Percentiles rank a stretch among this genome's conserved stretches.
Evolutionary conservation across 2,113 vertebrate genomes (phyloP).

Genomic region (Scomber colias): DNA sequence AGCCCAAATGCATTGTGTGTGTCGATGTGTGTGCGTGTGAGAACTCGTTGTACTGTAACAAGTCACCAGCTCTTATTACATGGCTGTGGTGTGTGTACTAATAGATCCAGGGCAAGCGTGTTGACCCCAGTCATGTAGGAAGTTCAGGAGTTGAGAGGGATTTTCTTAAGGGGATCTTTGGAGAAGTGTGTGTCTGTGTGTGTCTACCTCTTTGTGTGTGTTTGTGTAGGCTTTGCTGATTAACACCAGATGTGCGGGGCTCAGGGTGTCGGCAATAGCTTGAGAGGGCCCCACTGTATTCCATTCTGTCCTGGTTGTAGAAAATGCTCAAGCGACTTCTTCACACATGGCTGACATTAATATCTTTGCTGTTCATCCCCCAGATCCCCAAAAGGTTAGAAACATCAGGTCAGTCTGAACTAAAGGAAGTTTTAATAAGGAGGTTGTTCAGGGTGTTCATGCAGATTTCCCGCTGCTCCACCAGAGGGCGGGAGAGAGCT

Average conservation of each 20-base stretch:
- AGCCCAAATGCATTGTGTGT: constrained; percentile 3
- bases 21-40: constrained; percentile 27
- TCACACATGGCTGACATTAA: constrained; percentile 73
- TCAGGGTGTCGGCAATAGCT: constrained; percentile 67
- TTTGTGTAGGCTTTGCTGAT: constrained; percentile 78
- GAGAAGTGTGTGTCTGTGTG: constrained; percentile 73
- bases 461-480: constrained; percentile 47
- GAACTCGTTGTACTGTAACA: constrained; percentile 39
- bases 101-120: constrained; percentile 68
- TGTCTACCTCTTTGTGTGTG: constrained; percentile 63
- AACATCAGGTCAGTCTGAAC: constrained; percentile 54
- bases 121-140: constrained; percentile 85
- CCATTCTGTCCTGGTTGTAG: constrained; percentile 30
- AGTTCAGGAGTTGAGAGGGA: constrained; percentile 87
- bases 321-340: constrained; percentile 51
- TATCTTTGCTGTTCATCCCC: constrained; percentile 56
- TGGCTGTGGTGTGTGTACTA: constrained; percentile 65
- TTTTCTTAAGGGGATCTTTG: constrained; percentile 78
- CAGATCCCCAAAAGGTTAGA: constrained; percentile 42
- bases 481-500: constrained; percentile 77
- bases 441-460: not conserved
- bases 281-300: constrained; percentile 70
- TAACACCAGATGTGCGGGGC: constrained; percentile 80
- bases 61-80: constrained; percentile 66
- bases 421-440: constrained; percentile 27